A percentile compares a stretch with the other conserved stretches of the same genome.
Conservation (phyloP, 2,888 invertebrate species). For the Sacculina carcini region DNA sequence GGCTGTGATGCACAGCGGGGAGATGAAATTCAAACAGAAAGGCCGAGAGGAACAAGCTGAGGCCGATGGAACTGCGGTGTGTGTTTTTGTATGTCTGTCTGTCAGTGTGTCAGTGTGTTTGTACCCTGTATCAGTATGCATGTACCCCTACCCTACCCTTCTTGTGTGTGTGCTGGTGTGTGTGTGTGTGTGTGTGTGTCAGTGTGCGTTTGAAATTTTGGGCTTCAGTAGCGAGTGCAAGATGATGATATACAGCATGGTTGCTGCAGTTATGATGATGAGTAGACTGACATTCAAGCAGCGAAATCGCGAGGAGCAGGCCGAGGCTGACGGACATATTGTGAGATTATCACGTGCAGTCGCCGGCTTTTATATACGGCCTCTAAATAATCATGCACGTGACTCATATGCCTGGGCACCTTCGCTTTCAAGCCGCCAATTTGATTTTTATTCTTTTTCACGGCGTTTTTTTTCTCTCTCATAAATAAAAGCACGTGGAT, state of each 20-base stretch:
- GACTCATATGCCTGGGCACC: too few species aligned
- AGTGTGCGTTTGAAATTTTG: slow-evolving; percentile 26
- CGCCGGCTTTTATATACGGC: too few species aligned
- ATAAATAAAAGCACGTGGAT: too few species aligned
- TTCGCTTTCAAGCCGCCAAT: too few species aligned
- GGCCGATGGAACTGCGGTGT: slow-evolving; percentile 20
- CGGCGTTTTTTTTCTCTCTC: too few species aligned
- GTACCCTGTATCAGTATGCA: background rate
- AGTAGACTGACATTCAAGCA: slow-evolving; percentile 33
- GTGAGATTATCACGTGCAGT: too few species aligned
- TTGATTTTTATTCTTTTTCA: too few species aligned
- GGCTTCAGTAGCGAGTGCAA: slow-evolving; percentile 26
- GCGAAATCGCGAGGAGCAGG: slow-evolving; percentile 30
- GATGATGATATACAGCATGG: slow-evolving; percentile 25
- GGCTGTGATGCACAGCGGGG: slow-evolving; percentile 97
- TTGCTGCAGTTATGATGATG: slow-evolving; percentile 28
- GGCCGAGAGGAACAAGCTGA: slow-evolving; percentile 32
- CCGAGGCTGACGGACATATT: slow-evolving; percentile 24
- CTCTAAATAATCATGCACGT: too few species aligned
- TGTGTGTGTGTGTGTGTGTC: background rate
- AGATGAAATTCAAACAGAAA: slow-evolving; percentile 34
- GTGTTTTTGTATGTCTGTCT: background rate
- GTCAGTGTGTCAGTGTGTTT: background rate
- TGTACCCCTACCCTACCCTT: too few species aligned
- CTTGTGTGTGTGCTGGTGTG: slow-evolving; percentile 6